Base-by-base conservation (phyloP, 1,140 invertebrate species). In the Batillaria attramentaria region DNA sequence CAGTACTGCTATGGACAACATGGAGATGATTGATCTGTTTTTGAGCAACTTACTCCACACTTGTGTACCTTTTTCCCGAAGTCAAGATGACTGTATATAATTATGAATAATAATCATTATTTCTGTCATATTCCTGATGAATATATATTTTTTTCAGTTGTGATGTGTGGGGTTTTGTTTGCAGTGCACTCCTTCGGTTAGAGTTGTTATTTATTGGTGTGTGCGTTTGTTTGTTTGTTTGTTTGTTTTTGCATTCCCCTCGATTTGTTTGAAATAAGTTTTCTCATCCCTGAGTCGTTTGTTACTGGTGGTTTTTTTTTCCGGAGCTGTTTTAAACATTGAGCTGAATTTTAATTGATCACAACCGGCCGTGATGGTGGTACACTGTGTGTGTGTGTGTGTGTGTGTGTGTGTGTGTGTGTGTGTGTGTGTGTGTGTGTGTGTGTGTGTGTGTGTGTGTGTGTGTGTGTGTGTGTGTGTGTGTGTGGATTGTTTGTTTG, bases 391-490 rank as follows among this genome's bases (percentile, higher is more conserved):
- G 6, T 16, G 33, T 41, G 66, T 3, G 28, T 41, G 37, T 37
- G 35, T 37, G 35, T 39, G 66, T 69, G 66, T 69, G 66, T 69
- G 66, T 42, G 66, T 69, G 66, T 41, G 66, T 41, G 66, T 41
- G 66, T 42, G 66, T 42, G 66, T 42, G 66, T 42, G 66, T 42
- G 35, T 69, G 66, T 42, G 66, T 69, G 66, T 69, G 66, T 69
- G 66, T 69, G 66, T 31, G n/a, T 70, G 41, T 31, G 68, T 46
- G 42, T 28, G 68, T 65, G 62, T 33, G 31, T 65, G 62, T 65
- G n/a, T 65, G 62, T 65, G 3, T 33, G 10, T 50, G 10, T 50
- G 46, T 50, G 46, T 50, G 46, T 24, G 46, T 50, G 46, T 24
- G 46, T 24, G 46, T 24, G 46, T 24, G 46, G 46, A 10, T 10